These are phyloP conservation scores for Lasioglossum albipes DNA, from an alignment of 1,140 invertebrate species.

Conservation along the genomic window DNA sequence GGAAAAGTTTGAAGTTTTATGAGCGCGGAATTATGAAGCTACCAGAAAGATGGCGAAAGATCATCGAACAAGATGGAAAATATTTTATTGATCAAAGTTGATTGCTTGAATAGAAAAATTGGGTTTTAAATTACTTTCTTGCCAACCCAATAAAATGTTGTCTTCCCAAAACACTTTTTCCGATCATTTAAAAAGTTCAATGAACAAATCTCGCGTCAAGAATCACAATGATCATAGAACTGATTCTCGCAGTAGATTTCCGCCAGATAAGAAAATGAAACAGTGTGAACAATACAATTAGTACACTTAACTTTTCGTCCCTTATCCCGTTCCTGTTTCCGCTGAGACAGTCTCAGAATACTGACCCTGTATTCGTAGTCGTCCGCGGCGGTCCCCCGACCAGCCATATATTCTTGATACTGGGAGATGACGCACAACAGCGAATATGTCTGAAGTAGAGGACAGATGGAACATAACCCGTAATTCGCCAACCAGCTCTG, in stretches of 20 bases:
- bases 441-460: constrained; percentile 85
- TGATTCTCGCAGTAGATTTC: background rate
- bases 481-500: background rate
- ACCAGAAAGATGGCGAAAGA: too few species aligned
- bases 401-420: constrained; percentile 88
- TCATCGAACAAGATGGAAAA: too few species aligned
- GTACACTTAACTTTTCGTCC: constrained; percentile 60
- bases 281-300: constrained; percentile 22
- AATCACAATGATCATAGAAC: too few species aligned
- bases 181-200: too few species aligned
- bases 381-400: constrained; percentile 85
- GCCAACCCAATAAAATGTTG: too few species aligned
- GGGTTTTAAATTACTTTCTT: too few species aligned
- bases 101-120: too few species aligned
- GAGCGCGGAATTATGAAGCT: too few species aligned
- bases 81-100: too few species aligned
- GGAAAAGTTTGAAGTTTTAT: too few species aligned
- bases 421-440: constrained; percentile 90
- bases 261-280: background rate
- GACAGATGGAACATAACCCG: background rate
- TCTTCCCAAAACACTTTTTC: too few species aligned
- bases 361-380: constrained; percentile 78
- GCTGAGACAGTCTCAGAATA: constrained; percentile 59
- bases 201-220: too few species aligned
- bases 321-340: constrained; percentile 41